Evolutionary conservation across 2,113 vertebrate species (phyloP).

Genomic region (Thryonomys swinderianus): DNA sequence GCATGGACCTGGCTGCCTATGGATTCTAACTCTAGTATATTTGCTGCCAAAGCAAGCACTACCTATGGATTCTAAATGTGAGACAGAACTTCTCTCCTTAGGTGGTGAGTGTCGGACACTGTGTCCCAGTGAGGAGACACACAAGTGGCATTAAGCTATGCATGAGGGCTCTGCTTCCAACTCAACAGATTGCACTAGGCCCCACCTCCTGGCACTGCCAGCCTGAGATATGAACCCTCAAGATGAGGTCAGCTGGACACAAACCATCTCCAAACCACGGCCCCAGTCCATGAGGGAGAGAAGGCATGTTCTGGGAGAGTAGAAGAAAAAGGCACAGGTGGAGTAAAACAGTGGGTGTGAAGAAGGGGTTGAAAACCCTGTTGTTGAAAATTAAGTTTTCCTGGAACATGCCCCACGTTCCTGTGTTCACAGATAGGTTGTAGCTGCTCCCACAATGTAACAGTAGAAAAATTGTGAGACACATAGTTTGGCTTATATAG

Average conservation of each 20-base stretch:
- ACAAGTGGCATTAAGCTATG: neutral
- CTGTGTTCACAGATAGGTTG: neutral
- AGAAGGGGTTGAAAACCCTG: neutral
- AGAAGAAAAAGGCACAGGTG: neutral
- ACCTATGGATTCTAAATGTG: neutral
- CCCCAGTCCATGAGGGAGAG: neutral
- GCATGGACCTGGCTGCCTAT: neutral
- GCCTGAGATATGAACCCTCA: neutral
- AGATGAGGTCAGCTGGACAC: neutral
- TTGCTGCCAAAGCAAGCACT: too few species aligned
- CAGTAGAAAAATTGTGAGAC: neutral
- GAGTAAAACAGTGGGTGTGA: neutral
- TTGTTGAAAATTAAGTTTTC: neutral
- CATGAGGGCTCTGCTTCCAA: neutral
- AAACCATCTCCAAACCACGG: neutral
- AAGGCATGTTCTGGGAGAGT: neutral
- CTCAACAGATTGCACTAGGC: too few species aligned
- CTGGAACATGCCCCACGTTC: constrained; percentile 5
- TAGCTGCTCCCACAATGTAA: neutral
- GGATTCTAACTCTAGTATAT: too few species aligned
- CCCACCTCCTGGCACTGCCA: neutral
- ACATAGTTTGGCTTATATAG: neutral
- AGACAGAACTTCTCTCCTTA: neutral
- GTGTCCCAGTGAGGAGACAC: neutral
- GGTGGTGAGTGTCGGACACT: neutral